Conservation (phyloP, 2,888 invertebrate genomes). For the Campopleginae sp. region DNA sequence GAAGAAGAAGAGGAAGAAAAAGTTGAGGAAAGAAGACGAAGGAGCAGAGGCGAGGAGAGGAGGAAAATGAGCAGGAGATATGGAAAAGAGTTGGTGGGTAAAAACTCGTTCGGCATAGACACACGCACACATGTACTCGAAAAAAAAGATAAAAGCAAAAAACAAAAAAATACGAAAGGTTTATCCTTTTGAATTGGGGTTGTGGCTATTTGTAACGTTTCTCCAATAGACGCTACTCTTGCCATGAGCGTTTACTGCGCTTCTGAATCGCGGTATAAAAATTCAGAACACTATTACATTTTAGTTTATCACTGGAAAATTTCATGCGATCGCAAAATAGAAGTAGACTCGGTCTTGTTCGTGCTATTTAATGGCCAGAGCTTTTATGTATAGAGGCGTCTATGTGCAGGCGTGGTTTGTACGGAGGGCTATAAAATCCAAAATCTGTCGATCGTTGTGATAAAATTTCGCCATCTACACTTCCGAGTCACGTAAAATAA, state of each 20-base stretch:
- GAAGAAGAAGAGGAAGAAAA: constrained; percentile 12
- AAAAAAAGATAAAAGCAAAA: too few species aligned
- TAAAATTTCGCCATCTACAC: constrained; percentile 67
- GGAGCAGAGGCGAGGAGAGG: background rate
- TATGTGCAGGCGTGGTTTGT: background rate
- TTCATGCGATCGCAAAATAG: constrained; percentile 21
- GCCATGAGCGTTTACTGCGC: constrained; percentile 43
- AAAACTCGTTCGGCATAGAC: constrained; percentile 18
- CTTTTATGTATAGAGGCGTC: constrained; percentile 1
- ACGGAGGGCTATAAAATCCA: constrained; percentile 66
- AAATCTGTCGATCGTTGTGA: constrained; percentile 68
- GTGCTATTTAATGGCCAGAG: constrained; percentile 51
- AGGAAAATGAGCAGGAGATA: constrained; percentile 36
- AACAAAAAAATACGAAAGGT: too few species aligned
- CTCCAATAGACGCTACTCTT: constrained; percentile 39
- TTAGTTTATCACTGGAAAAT: constrained; percentile 11
- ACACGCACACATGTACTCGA: background rate
- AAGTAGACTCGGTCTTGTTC: constrained; percentile 41
- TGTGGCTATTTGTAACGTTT: constrained; percentile 24
- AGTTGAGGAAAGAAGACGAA: constrained; percentile 1
- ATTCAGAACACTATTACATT: constrained; percentile 21
- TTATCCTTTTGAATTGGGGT: constrained; percentile 53
- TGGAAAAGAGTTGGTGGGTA: constrained; percentile 1
- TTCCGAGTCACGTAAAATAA: constrained; percentile 60
- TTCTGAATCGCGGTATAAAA: constrained; percentile 31